phyloP scores from a whole-genome alignment of 2,888 invertebrate genomes.

The Cataglyphis livida region DNA sequence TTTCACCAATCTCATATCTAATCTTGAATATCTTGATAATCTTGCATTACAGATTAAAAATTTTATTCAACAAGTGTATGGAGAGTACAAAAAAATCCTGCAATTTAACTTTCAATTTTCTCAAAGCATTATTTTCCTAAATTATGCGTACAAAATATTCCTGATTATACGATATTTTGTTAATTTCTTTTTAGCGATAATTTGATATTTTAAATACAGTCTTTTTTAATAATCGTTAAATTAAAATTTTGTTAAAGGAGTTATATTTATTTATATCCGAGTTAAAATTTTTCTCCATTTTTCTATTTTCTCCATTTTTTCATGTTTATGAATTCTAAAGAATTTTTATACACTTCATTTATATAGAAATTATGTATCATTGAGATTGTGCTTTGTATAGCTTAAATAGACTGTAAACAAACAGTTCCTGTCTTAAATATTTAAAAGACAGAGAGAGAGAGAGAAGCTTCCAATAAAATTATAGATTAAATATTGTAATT shows the following conservation, averaged over 20 bases:
- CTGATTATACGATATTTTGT: neutral
- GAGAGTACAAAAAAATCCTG: neutral
- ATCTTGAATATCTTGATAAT: neutral
- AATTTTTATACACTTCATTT: too few relatives aligned
- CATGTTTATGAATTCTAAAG: too few relatives aligned
- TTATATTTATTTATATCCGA: neutral
- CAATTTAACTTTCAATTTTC: constrained; percentile 8
- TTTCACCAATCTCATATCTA: neutral
- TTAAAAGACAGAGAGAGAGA: too few relatives aligned
- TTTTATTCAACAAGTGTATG: neutral
- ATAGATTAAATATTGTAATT: too few relatives aligned
- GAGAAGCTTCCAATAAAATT: too few relatives aligned
- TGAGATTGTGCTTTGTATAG: too few relatives aligned
- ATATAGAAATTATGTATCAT: too few relatives aligned
- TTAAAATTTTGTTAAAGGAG: neutral
- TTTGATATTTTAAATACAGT: neutral
- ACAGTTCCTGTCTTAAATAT: too few relatives aligned
- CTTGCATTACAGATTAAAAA: constrained; percentile 12
- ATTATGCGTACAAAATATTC: neutral
- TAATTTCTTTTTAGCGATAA: neutral
- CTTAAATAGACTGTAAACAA: too few relatives aligned
- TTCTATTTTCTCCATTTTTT: too few relatives aligned
- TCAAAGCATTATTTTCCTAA: neutral
- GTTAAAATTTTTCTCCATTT: neutral
- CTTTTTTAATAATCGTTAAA: neutral